These are phyloP conservation scores for Erythrolamprus reginae DNA, from an alignment of 2,113 vertebrate genomes.

Conservation along the genomic window DNA sequence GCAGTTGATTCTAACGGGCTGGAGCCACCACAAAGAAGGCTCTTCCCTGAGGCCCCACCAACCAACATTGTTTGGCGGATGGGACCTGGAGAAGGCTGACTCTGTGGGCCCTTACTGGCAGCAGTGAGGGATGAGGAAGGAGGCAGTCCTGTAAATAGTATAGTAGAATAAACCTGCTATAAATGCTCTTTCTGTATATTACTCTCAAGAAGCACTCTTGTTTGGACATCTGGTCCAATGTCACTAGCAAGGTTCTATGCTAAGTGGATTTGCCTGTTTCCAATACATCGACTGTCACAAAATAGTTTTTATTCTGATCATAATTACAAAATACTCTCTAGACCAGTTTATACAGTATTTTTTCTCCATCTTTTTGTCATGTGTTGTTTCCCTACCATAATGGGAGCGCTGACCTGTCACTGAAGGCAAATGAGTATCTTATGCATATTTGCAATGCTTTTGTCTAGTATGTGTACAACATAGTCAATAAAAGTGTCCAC, in stretches of 20 bases:
- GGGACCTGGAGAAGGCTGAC: no score
- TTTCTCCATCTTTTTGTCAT: not conserved
- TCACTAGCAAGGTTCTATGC: not conserved
- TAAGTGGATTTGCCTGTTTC: not conserved
- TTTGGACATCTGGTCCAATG: not conserved
- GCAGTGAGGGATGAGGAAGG: no score
- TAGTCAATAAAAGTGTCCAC: not conserved
- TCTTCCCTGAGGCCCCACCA: no score
- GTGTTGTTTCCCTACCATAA: not conserved
- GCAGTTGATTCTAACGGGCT: no score
- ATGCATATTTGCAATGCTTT: not conserved
- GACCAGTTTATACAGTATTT: not conserved
- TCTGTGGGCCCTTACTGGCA: no score
- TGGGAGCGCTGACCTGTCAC: not conserved
- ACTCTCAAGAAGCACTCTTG: not conserved
- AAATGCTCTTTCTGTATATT: not conserved
- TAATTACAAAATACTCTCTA: not conserved
- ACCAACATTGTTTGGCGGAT: no score
- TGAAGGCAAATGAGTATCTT: not conserved
- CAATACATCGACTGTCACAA: not conserved
- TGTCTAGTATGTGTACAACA: not conserved
- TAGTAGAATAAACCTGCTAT: not conserved
- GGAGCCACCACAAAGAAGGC: no score
- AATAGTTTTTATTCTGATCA: not conserved
- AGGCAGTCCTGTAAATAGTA: no score